phyloP scores from a whole-genome alignment of 2,113 vertebrate species.

The Dendrocopos noguchii region DNA sequence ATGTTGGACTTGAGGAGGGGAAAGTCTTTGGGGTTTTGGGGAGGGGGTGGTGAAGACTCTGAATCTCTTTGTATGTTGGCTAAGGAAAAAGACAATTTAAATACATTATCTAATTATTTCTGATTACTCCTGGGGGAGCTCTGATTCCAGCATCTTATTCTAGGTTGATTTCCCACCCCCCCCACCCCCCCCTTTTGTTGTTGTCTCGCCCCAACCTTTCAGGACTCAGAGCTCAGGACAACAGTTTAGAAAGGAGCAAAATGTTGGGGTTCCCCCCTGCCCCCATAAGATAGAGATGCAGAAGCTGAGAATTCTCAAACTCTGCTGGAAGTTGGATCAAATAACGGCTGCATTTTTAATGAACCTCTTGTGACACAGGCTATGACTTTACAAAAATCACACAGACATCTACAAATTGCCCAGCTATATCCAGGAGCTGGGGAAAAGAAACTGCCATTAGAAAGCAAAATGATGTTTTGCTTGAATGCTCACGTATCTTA shows the following conservation, averaged over 20 bases:
- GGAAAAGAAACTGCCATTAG: background rate
- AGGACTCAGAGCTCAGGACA: background rate
- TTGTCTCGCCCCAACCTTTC: background rate
- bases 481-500: background rate
- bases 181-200: background rate
- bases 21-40: background rate
- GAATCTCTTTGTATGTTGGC: background rate
- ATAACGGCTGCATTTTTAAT: slow-evolving; percentile 24
- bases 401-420: background rate
- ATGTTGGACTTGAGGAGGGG: background rate
- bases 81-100: slow-evolving; percentile 46
- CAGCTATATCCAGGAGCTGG: background rate
- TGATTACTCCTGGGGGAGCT: slow-evolving; percentile 32
- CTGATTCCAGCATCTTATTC: slow-evolving; percentile 2
- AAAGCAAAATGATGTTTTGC: background rate
- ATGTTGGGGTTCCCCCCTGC: background rate
- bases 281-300: background rate
- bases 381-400: slow-evolving; percentile 42
- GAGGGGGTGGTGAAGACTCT: background rate
- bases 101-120: slow-evolving; percentile 50
- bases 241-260: slow-evolving; percentile 18
- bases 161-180: background rate
- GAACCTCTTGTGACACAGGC: slow-evolving; percentile 29
- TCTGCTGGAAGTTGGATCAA: background rate
- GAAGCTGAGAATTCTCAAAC: slow-evolving; percentile 18